phyloP scores from a whole-genome alignment of 2,888 invertebrate species.

The Pediacus dermestoides region DNA sequence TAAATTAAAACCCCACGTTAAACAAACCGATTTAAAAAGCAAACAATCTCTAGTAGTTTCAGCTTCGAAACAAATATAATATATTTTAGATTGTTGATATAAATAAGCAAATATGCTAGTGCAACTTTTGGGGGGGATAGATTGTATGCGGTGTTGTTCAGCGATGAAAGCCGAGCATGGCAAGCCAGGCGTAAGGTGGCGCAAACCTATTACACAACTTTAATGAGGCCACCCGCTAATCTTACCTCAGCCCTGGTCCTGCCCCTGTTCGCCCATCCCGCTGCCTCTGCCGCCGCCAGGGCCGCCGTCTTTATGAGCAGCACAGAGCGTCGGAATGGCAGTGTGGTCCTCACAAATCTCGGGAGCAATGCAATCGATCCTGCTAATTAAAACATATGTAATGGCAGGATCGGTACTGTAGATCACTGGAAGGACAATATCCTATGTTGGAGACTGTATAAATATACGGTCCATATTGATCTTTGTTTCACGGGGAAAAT shows the following conservation, averaged over 20 bases:
- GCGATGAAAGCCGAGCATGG: constrained; percentile 39
- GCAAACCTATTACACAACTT: constrained; percentile 50
- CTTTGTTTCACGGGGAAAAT: too few species aligned
- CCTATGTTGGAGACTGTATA: constrained; percentile 31
- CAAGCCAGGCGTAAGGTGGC: constrained; percentile 44
- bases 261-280: neutral
- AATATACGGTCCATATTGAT: constrained; percentile 9
- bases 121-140: constrained; percentile 34
- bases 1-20: too few species aligned
- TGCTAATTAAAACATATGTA: constrained; percentile 51
- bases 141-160: constrained; percentile 25
- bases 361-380: constrained; percentile 45
- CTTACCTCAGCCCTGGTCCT: constrained; percentile 32
- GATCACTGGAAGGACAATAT: constrained; percentile 34
- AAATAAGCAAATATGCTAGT: constrained; percentile 30
- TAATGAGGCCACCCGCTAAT: constrained; percentile 47
- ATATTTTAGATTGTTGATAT: too few species aligned
- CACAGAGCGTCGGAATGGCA: constrained; percentile 22
- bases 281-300: neutral
- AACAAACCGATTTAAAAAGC: too few species aligned
- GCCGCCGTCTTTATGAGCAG: constrained; percentile 32
- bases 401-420: constrained; percentile 36
- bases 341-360: constrained; percentile 42
- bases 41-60: too few species aligned
- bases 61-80: too few species aligned